Evolutionary conservation across 2,888 invertebrate species (phyloP), one percentile per base, ranked within the genome.

Genomic region (Leptinotarsa haldemani): DNA sequence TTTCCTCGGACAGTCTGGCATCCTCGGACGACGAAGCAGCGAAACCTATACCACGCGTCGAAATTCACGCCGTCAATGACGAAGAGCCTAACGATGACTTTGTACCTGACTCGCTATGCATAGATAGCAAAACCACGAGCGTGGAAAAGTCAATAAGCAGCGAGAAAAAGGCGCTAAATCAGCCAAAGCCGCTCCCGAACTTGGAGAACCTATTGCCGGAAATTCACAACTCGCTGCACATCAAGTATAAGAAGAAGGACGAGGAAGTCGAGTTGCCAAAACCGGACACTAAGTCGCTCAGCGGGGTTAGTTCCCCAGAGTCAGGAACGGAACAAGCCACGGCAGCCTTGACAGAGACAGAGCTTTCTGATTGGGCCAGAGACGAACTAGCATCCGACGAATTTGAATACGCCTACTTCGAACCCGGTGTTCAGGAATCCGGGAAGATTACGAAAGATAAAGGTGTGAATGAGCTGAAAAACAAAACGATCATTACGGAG

Each of bases 321-420:
- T 94, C 94, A 0, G 91, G 92, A 70, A 91, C 92, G 2, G 94
- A 94, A 80, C 89, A 90, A 1, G 93, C 92, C 0, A 91, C 93
- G 1, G 40, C 40, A 40, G 94, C 92, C 3, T 88, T 95, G 15
- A 95, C 95, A 0, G 96, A 96, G 86, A 95, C 95, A 0, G 96
- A 96, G 84, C 88, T 95, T n/a, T 95, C 95, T 0, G 96, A 96
- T 85, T 96, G 95, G 96, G 95, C 95, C 0, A 91, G 94, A 4
- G 95, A 96, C 82, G 94, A 93, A 78, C 92, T 91, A 56, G 93
- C 93, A 1, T 91, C 94, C 0, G 95, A 95, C 81, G 94, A 94
- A 84, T 90, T 94, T 72, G 91, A 91, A 56, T 92, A 92, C 78
- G 90, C 90, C 65, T 92, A 92, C 74, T 90, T 91, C 79, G 90